Evolutionary conservation across 2,888 invertebrate species (phyloP), one percentile per base, ranked within the genome.

Genomic region (Lamproptera curius): DNA sequence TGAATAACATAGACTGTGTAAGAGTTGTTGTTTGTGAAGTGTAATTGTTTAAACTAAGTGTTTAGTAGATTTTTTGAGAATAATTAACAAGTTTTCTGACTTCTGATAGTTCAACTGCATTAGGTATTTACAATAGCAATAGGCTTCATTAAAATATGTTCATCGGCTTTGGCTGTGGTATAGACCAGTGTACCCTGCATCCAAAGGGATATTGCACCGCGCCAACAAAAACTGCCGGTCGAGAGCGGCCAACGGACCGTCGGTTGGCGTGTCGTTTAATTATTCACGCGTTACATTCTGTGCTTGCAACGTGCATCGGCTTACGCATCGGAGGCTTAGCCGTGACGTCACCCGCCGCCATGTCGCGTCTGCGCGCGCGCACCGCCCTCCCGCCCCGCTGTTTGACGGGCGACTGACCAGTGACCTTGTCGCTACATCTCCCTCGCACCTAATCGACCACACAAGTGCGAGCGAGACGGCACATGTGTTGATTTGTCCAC

Each of bases 341-440:
- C 55, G 72, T 84, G 83, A 86, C 85, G 85, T 84, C 84, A 84
- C 74, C 55, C 68, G 56, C 52, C 70, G 69, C 75, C 75, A 75
- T 76, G 75, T 74, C 75, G 73, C 71, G 82, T 79, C 83, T 79
- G 79, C 83, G 46, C 20, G 20, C 20, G 6, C 20, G 4, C 61
- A 52, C 51, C 50, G 51, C 60, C 69, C 72, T 65, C 68, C 69
- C 73, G 75, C 67, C 71, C 70, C 63, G 72, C 56, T 72, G 83
- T 82, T 82, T 83, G 82, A 72, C 79, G 73, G 79, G 76, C 76
- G 83, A 79, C 76, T 83, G 82, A 82, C 81, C 81, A 75, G 80
- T 83, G 85, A 86, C 86, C 86, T 86, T 86, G 86, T 83, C 70
- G 69, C 63, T 63, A 70, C 56, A 54, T 81, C 79, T 59, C 76